Percentiles rank a stretch among this genome's conserved stretches.
These are phyloP conservation scores for Prunella strophiata DNA, from an alignment of 2,797 vertebrate genomes.

Conservation along the genomic window DNA sequence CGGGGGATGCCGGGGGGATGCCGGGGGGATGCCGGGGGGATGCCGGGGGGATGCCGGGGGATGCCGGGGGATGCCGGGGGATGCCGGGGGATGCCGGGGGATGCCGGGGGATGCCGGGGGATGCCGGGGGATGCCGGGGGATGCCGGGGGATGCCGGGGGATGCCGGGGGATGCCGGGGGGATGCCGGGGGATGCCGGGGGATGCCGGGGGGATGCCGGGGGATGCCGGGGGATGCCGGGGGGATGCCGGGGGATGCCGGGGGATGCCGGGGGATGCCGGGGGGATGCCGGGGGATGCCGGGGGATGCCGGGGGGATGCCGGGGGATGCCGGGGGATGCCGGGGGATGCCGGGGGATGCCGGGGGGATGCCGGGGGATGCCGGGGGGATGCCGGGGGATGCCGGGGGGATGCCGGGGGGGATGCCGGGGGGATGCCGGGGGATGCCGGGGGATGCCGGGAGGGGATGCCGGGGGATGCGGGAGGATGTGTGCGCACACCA, in stretches of 20 bases:
- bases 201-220: too few relatives aligned
- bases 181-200: neutral
- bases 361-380: neutral
- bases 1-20: neutral
- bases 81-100: neutral
- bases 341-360: neutral
- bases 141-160: too few relatives aligned
- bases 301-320: neutral
- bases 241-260: neutral
- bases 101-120: neutral
- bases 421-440: neutral
- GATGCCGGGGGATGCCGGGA: neutral
- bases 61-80: neutral
- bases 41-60: neutral
- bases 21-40: too few relatives aligned
- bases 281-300: neutral
- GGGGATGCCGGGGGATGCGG: neutral
- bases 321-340: neutral
- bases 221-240: neutral
- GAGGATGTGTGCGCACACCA: fast-evolving
- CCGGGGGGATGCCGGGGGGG: neutral
- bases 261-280: neutral
- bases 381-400: neutral
- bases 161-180: neutral
- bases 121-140: neutral